These are phyloP conservation scores for Athetis lepigone DNA, from an alignment of 2,888 invertebrate species.

Conservation along the genomic window DNA sequence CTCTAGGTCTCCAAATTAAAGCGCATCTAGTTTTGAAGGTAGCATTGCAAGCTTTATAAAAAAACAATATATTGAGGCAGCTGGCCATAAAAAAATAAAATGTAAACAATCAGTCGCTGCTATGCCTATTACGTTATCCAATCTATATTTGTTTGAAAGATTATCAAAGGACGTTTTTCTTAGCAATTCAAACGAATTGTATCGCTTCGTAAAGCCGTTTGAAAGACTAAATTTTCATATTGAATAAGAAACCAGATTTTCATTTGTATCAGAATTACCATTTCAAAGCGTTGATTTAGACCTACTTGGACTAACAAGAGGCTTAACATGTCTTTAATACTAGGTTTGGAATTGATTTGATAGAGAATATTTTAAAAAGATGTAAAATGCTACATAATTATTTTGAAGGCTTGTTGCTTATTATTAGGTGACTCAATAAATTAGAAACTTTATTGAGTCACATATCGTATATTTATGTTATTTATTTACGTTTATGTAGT, in stretches of 20 bases:
- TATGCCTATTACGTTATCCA: background rate
- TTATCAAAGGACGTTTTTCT: slow-evolving; percentile 12
- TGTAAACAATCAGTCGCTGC: background rate
- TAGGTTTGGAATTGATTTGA: too few relatives aligned
- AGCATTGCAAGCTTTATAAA: slow-evolving; percentile 26
- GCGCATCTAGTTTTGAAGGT: slow-evolving; percentile 7
- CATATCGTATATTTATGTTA: background rate
- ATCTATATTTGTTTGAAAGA: slow-evolving; percentile 6
- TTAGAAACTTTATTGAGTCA: too few relatives aligned
- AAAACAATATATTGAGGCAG: slow-evolving; percentile 8
- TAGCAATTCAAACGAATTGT: slow-evolving; percentile 45
- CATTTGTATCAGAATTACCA: slow-evolving; percentile 55
- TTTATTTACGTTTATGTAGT: slow-evolving; percentile 2
- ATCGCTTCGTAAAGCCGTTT: slow-evolving; percentile 29
- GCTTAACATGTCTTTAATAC: slow-evolving; percentile 42
- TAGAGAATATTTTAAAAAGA: too few relatives aligned
- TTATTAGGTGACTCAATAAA: too few relatives aligned
- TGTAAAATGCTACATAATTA: too few relatives aligned
- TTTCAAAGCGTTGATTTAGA: slow-evolving; percentile 54
- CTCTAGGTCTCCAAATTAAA: slow-evolving; percentile 28
- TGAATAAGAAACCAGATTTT: slow-evolving; percentile 39
- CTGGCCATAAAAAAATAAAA: slow-evolving; percentile 2
- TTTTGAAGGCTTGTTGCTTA: too few relatives aligned
- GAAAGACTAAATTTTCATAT: slow-evolving; percentile 35
- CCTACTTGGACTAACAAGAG: slow-evolving; percentile 50